Evolutionary conservation across 2,888 invertebrate species (phyloP).

Genomic region (Palloptera scutellata): DNA sequence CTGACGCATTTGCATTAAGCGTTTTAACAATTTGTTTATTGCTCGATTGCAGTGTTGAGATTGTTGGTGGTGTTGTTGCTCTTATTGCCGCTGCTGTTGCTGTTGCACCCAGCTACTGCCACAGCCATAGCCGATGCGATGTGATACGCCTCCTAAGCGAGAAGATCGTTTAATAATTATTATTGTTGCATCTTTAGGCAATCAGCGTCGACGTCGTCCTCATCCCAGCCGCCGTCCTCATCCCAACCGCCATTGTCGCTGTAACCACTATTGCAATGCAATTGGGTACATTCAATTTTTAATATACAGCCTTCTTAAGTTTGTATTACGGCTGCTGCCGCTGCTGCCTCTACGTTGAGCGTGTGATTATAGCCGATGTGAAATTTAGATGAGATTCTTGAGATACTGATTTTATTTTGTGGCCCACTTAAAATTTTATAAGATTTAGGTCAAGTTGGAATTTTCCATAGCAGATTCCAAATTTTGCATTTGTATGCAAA

Average conservation of each 20-base stretch:
- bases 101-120: not conserved
- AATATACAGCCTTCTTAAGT: not conserved
- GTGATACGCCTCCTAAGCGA: not conserved
- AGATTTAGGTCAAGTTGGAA: slow-evolving; percentile 1
- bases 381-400: slow-evolving; percentile 4
- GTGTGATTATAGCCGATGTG: slow-evolving; percentile 1
- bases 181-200: slow-evolving; percentile 16
- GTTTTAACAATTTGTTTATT: slow-evolving; percentile 1
- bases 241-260: too few species aligned
- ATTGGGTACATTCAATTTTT: not conserved
- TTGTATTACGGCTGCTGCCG: not conserved
- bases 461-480: too few species aligned
- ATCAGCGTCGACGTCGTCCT: slow-evolving; percentile 14
- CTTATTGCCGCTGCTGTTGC: not conserved
- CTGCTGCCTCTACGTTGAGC: not conserved
- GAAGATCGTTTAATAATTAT: slow-evolving; percentile 17
- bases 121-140: too few species aligned
- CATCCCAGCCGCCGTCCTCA: too few species aligned
- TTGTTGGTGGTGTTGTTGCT: not conserved
- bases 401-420: slow-evolving; percentile 3
- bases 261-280: not conserved
- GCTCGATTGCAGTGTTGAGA: not conserved
- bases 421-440: not conserved
- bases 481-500: too few species aligned
- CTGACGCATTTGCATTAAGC: not conserved